A percentile compares a stretch with the other conserved stretches of the same genome.
Conservation (phyloP, 1,140 invertebrate species). For the Euura lappo region DNA sequence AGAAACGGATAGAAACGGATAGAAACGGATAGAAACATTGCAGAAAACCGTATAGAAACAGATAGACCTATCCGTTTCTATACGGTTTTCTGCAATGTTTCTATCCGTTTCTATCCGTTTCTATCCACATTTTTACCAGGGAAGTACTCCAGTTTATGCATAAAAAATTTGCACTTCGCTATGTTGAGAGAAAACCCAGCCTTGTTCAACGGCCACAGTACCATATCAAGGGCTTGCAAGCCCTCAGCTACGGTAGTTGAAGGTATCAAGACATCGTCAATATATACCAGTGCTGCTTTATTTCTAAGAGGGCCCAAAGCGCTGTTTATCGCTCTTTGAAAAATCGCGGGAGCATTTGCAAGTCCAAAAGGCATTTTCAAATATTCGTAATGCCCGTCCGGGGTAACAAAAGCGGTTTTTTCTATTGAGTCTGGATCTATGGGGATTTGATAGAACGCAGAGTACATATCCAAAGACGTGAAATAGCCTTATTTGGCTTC, state of each 20-base stretch:
- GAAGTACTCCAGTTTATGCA: constrained; percentile 18
- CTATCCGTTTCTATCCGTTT: too few species aligned
- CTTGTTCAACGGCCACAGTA: neutral
- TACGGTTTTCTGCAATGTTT: too few species aligned
- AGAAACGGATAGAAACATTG: too few species aligned
- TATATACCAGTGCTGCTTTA: neutral
- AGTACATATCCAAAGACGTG: constrained; percentile 32
- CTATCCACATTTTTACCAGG: too few species aligned
- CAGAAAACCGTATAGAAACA: too few species aligned
- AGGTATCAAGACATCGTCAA: constrained; percentile 10
- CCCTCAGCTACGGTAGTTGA: neutral
- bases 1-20: too few species aligned
- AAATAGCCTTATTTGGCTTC: constrained; percentile 10
- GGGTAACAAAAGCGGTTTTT: constrained; percentile 30
- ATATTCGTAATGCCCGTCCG: constrained; percentile 20
- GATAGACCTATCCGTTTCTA: too few species aligned
- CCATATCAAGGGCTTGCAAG: constrained; percentile 6
- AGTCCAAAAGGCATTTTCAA: constrained; percentile 22
- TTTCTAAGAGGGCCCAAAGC: constrained; percentile 11
- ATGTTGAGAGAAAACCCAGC: neutral
- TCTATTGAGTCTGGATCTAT: constrained; percentile 23
- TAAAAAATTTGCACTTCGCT: neutral
- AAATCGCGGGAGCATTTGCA: constrained; percentile 18
- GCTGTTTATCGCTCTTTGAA: constrained; percentile 19
- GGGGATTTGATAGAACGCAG: constrained; percentile 34